These are phyloP conservation scores for Anguilla rostrata DNA, from an alignment of 2,113 vertebrate species.

Conservation along the genomic window DNA sequence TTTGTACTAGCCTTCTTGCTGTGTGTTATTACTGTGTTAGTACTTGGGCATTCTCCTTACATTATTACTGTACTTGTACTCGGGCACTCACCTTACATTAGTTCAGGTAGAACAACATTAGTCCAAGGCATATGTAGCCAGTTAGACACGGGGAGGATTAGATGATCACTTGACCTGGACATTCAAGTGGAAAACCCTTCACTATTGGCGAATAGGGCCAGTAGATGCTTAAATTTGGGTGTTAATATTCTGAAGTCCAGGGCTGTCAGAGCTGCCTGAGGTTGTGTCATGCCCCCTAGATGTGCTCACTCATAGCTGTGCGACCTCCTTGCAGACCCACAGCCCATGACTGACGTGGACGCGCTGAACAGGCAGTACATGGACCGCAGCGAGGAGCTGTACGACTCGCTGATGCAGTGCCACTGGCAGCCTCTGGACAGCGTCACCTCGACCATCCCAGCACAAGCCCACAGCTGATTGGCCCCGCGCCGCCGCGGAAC, in stretches of 20 bases:
- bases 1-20: background rate
- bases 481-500: background rate
- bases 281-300: background rate
- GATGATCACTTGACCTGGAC: background rate
- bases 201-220: background rate
- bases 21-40: background rate
- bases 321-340: conserved; percentile 54
- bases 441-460: conserved; percentile 73
- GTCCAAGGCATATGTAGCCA: too few relatives aligned
- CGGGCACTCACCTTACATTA: background rate
- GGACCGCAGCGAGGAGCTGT: conserved; percentile 88
- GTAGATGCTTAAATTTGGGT: too few relatives aligned
- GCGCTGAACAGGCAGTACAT: conserved; percentile 84
- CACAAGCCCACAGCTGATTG: conserved; percentile 56
- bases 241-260: too few relatives aligned
- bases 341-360: conserved; percentile 74
- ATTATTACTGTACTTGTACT: background rate
- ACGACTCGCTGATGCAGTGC: conserved; percentile 84
- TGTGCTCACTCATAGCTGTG: background rate
- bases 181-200: too few relatives aligned
- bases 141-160: background rate
- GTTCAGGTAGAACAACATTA: background rate
- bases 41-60: too few relatives aligned
- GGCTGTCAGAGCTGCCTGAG: too few relatives aligned
- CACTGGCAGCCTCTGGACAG: conserved; percentile 88